These are phyloP conservation scores for Drosophila watanabei DNA, from an alignment of 1,140 invertebrate genomes.

Conservation along the genomic window DNA sequence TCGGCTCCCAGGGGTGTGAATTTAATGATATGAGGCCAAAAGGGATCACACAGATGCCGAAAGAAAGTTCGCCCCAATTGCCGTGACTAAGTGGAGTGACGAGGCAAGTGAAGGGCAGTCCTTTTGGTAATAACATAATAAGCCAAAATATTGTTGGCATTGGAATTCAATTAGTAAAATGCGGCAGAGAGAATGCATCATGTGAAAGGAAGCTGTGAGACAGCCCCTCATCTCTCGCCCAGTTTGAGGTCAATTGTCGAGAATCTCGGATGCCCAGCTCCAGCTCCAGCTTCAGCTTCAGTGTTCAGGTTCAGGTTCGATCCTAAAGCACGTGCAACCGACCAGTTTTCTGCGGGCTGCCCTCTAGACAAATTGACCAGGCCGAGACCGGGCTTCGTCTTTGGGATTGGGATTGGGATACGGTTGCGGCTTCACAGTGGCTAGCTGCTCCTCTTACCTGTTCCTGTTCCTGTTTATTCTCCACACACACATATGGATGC, in stretches of 20 bases:
- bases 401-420: slow-evolving; percentile 40
- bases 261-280: slow-evolving; percentile 19
- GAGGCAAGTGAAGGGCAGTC: slow-evolving; percentile 58
- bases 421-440: slow-evolving; percentile 40
- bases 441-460: slow-evolving; percentile 31
- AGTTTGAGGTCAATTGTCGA: slow-evolving; percentile 77
- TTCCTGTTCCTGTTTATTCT: slow-evolving; percentile 39
- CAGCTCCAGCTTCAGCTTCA: background rate
- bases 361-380: slow-evolving; percentile 74
- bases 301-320: slow-evolving; percentile 19
- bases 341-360: slow-evolving; percentile 65
- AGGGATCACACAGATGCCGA: slow-evolving; percentile 38
- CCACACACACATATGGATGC: slow-evolving; percentile 21
- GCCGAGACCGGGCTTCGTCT: slow-evolving; percentile 13
- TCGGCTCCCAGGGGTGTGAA: slow-evolving; percentile 66
- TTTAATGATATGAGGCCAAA: slow-evolving; percentile 65
- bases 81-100: slow-evolving; percentile 55
- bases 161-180: slow-evolving; percentile 81
- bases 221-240: slow-evolving; percentile 14
- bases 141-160: slow-evolving; percentile 78
- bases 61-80: slow-evolving; percentile 77
- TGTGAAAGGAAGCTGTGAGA: slow-evolving; percentile 48
- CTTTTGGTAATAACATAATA: slow-evolving; percentile 78
- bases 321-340: slow-evolving; percentile 55
- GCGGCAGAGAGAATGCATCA: slow-evolving; percentile 19